These are phyloP conservation scores for Campodea augens DNA, from an alignment of 1,140 invertebrate genomes.

Conservation along the genomic window DNA sequence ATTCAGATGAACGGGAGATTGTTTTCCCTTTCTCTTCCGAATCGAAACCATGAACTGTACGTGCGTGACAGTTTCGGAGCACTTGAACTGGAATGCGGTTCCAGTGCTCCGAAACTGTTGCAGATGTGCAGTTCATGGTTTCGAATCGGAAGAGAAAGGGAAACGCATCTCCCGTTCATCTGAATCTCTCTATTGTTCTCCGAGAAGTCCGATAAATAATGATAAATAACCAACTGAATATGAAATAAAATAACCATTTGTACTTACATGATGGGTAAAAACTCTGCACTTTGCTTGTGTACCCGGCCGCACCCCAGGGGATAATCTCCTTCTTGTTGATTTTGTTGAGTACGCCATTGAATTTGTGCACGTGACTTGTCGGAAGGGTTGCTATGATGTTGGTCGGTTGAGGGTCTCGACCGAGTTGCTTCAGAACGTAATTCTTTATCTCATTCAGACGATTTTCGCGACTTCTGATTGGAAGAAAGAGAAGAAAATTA, in stretches of 20 bases:
- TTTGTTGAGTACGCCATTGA: neutral
- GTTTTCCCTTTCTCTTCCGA: too few species aligned
- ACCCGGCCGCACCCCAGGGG: neutral
- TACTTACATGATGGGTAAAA: neutral
- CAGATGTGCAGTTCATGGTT: too few species aligned
- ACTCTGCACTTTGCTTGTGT: neutral
- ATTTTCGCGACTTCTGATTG: neutral
- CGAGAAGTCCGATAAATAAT: too few species aligned
- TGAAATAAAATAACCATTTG: neutral
- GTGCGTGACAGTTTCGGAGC: too few species aligned
- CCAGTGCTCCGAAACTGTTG: too few species aligned
- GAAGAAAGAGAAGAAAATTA: neutral
- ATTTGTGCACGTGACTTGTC: neutral
- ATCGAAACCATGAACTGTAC: too few species aligned
- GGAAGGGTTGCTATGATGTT: neutral
- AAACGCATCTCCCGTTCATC: too few species aligned
- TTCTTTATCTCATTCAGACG: neutral
- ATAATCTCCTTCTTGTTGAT: neutral
- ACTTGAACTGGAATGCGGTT: too few species aligned
- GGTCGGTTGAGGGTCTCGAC: neutral
- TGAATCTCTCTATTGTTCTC: too few species aligned
- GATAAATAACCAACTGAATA: neutral
- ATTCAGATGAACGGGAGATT: too few species aligned
- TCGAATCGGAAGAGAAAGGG: too few species aligned
- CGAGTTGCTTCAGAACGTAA: neutral